phyloP scores from a whole-genome alignment of 2,888 invertebrate genomes.

The Achlya flavicornis region DNA sequence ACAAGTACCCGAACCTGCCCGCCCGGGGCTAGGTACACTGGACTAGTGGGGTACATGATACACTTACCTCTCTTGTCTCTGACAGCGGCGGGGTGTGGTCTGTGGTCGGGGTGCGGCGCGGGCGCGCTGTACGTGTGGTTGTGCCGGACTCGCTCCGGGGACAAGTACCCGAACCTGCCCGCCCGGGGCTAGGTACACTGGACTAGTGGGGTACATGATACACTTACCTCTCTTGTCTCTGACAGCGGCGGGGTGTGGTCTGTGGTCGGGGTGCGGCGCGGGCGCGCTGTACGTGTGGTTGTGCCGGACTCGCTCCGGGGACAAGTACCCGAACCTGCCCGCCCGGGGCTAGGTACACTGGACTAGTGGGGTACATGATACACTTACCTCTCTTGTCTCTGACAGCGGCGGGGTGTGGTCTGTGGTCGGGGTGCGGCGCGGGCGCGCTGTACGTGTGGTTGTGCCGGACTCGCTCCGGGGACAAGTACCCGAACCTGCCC shows the following conservation, averaged over 20 bases:
- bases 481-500: slow-evolving; percentile 83
- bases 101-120: too few relatives aligned
- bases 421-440: slow-evolving; percentile 59
- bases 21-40: too few relatives aligned
- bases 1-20: too few relatives aligned
- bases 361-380: slow-evolving; percentile 34
- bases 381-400: slow-evolving; percentile 88
- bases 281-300: slow-evolving; percentile 95
- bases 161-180: too few relatives aligned
- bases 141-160: too few relatives aligned
- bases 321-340: slow-evolving; percentile 83
- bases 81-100: too few relatives aligned
- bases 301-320: slow-evolving; percentile 87
- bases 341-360: slow-evolving; percentile 39
- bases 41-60: too few relatives aligned
- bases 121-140: too few relatives aligned
- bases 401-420: slow-evolving; percentile 67
- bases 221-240: slow-evolving; percentile 88
- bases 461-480: slow-evolving; percentile 87
- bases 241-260: slow-evolving; percentile 67
- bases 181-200: too few relatives aligned
- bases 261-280: slow-evolving; percentile 59
- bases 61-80: too few relatives aligned
- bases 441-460: slow-evolving; percentile 95
- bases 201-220: too few relatives aligned